Conservation (phyloP, 1,140 invertebrate genomes). For the Holotrichia oblita region DNA sequence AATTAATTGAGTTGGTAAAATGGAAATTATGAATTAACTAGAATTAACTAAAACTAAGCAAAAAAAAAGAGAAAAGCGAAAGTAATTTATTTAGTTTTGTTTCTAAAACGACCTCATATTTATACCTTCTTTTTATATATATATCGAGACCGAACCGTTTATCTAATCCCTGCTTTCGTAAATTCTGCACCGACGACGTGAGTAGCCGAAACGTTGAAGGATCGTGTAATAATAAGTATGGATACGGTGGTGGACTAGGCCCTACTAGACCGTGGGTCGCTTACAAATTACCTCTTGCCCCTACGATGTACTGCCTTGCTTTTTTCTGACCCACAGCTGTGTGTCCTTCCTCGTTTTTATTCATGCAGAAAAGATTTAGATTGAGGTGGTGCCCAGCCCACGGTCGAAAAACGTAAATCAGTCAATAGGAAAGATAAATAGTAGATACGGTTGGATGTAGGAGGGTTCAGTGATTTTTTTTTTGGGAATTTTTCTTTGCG, state of each 20-base stretch:
- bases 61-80: no score
- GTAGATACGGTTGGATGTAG: constrained; percentile 17
- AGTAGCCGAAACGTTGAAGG: neutral
- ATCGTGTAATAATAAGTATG: neutral
- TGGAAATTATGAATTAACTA: neutral
- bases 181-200: no score
- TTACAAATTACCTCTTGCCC: constrained; percentile 30
- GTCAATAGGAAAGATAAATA: constrained; percentile 27
- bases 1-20: neutral
- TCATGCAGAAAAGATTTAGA: constrained; percentile 28
- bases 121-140: no score
- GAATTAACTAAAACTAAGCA: no score
- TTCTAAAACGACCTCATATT: no score
- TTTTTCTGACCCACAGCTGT: constrained; percentile 15
- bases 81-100: no score
- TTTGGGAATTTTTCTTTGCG: no score
- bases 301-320: neutral
- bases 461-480: neutral
- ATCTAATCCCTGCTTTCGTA: no score
- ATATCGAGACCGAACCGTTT: no score
- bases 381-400: neutral
- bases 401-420: constrained; percentile 26
- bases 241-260: neutral
- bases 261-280: neutral
- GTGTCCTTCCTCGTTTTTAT: constrained; percentile 2